These are phyloP conservation scores for Illadopsis cleaveri DNA, from an alignment of 2,113 vertebrate genomes.

Conservation along the genomic window DNA sequence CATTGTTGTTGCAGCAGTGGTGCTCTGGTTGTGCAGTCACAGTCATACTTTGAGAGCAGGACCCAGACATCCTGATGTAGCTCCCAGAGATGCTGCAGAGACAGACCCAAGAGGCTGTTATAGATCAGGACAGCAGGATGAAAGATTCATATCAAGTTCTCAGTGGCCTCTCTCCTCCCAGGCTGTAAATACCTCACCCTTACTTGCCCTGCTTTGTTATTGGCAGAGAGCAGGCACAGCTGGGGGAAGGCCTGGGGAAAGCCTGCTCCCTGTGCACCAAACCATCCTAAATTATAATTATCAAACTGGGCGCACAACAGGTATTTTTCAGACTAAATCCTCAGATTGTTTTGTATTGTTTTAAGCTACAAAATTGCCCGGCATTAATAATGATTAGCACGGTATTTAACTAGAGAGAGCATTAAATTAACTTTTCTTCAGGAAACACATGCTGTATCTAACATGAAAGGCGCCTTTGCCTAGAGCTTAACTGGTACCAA, in stretches of 20 bases:
- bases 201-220: not conserved
- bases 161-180: not conserved
- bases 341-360: not conserved
- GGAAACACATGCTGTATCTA: not conserved
- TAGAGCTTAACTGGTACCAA: not conserved
- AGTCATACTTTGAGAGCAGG: not conserved
- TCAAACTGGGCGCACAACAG: not conserved
- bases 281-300: not conserved
- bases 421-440: constrained; percentile 13
- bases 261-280: not conserved
- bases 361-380: not conserved
- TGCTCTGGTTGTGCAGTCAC: rapidly evolving
- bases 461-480: constrained; percentile 23
- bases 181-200: not conserved
- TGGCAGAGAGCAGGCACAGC: not conserved
- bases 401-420: not conserved
- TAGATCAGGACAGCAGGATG: not conserved
- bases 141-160: not conserved
- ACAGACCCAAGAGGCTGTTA: not conserved
- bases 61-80: not conserved
- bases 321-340: not conserved
- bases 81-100: not conserved
- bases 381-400: not conserved
- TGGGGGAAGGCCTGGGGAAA: not conserved
- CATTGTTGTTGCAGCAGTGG: not conserved